Evolutionary conservation across 2,888 invertebrate species (phyloP).

Genomic region (Calameuta pallipes): DNA sequence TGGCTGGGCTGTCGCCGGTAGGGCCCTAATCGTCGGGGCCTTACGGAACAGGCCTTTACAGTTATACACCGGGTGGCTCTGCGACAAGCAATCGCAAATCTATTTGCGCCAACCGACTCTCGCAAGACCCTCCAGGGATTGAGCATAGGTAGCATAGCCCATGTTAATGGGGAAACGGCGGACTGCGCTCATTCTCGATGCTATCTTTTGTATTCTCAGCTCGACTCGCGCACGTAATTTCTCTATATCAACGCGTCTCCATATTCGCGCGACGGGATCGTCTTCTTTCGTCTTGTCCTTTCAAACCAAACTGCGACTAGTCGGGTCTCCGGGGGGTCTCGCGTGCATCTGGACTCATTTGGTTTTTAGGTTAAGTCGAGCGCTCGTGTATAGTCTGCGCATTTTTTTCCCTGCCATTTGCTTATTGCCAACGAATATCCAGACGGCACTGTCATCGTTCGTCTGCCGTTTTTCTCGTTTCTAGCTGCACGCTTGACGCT

Average conservation of each 20-base stretch:
- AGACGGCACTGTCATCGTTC: background rate
- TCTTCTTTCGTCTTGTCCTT: background rate
- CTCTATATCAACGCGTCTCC: background rate
- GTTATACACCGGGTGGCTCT: slow-evolving; percentile 46
- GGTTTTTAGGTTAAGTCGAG: background rate
- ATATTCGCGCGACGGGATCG: background rate
- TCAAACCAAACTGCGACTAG: background rate
- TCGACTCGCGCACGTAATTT: background rate
- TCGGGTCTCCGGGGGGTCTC: background rate
- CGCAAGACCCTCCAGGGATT: slow-evolving; percentile 39
- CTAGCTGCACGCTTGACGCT: background rate
- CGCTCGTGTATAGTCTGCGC: background rate
- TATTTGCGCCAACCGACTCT: slow-evolving; percentile 24
- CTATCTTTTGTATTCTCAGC: slow-evolving; percentile 18
- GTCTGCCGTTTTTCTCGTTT: background rate
- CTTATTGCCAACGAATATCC: background rate
- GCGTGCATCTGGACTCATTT: background rate
- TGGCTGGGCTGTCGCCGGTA: background rate
- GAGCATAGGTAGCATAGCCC: slow-evolving; percentile 43
- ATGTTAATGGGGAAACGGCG: slow-evolving; percentile 60
- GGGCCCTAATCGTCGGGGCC: slow-evolving; percentile 35
- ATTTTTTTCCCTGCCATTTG: fast-evolving
- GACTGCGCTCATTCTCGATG: slow-evolving; percentile 38
- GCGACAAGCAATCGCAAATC: slow-evolving; percentile 12
- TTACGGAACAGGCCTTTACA: slow-evolving; percentile 54